Conservation (phyloP, 2,888 invertebrate species). For the Horisme vitalbata region DNA sequence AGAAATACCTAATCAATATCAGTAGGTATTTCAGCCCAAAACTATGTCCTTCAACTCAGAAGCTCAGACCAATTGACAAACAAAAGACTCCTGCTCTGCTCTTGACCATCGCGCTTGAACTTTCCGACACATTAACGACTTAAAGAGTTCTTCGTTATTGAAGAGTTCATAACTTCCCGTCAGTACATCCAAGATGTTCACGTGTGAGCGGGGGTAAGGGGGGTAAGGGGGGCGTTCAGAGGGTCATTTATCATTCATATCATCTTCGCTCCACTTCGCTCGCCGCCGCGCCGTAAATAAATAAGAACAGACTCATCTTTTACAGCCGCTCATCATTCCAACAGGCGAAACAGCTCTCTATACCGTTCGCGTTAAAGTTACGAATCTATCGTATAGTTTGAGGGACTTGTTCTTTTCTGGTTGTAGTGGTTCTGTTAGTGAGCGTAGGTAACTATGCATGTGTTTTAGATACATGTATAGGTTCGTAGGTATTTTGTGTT, state of each 20-base stretch:
- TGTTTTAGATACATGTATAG: conserved; percentile 70
- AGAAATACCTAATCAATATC: no score
- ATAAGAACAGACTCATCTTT: conserved; percentile 83
- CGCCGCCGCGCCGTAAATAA: conserved; percentile 83
- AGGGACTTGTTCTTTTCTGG: conserved; percentile 42
- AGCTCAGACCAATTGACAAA: conserved; percentile 17
- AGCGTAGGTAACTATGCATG: conserved; percentile 73
- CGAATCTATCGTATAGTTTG: conserved; percentile 30
- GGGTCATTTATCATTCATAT: conserved; percentile 84
- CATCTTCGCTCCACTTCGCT: conserved; percentile 84
- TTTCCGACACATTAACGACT: conserved; percentile 42
- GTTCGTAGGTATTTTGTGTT: conserved; percentile 41
- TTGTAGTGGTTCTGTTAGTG: conserved; percentile 48
- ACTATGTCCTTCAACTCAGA: conserved; percentile 4
- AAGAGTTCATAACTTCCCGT: conserved; percentile 66
- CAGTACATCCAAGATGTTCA: conserved; percentile 68
- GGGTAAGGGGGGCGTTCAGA: conserved; percentile 56
- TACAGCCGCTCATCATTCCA: conserved; percentile 61
- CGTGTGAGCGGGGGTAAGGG: conserved; percentile 66
- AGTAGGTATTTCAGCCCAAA: not conserved
- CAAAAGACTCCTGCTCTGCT: conserved; percentile 10
- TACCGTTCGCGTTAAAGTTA: conserved; percentile 28
- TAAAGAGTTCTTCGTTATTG: conserved; percentile 55
- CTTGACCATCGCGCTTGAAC: conserved; percentile 26
- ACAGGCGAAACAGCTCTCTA: conserved; percentile 35